phyloP scores from a whole-genome alignment of 1,140 invertebrate species.

The Doryteuthis pealeii region DNA sequence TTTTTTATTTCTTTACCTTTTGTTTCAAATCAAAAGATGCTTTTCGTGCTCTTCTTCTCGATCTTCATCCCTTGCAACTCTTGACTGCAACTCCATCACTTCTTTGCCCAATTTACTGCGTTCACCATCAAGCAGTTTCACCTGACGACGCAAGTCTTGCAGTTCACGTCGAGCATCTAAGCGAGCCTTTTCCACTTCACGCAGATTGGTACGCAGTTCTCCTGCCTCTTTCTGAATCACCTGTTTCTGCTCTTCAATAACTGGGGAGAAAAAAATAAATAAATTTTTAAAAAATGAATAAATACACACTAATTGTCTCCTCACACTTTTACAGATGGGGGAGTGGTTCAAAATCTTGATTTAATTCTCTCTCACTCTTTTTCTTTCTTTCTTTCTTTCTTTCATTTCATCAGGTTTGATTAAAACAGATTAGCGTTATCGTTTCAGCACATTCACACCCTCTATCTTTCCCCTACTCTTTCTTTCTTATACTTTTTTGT shows the following conservation, averaged over 20 bases:
- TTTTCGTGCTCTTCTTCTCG: slow-evolving; percentile 73
- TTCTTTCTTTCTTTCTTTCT: too few species aligned
- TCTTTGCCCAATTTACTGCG: slow-evolving; percentile 61
- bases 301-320: not conserved
- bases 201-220: slow-evolving; percentile 72
- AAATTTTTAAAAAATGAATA: not conserved
- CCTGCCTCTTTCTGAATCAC: slow-evolving; percentile 70
- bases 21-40: slow-evolving; percentile 59
- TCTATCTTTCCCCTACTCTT: too few species aligned
- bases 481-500: too few species aligned
- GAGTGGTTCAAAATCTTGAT: too few species aligned
- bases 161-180: slow-evolving; percentile 59
- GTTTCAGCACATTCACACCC: too few species aligned
- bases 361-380: too few species aligned
- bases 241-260: slow-evolving; percentile 75
- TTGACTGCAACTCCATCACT: slow-evolving; percentile 79
- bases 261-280: slow-evolving; percentile 54
- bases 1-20: slow-evolving; percentile 54
- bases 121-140: slow-evolving; percentile 59
- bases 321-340: not conserved
- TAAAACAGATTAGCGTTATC: too few species aligned
- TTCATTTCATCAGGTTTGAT: too few species aligned
- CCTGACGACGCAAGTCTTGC: slow-evolving; percentile 57
- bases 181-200: slow-evolving; percentile 75
- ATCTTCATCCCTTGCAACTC: slow-evolving; percentile 73